phyloP scores from a whole-genome alignment of 2,797 vertebrate genomes.

The Odontamblyopus rebecca region DNA sequence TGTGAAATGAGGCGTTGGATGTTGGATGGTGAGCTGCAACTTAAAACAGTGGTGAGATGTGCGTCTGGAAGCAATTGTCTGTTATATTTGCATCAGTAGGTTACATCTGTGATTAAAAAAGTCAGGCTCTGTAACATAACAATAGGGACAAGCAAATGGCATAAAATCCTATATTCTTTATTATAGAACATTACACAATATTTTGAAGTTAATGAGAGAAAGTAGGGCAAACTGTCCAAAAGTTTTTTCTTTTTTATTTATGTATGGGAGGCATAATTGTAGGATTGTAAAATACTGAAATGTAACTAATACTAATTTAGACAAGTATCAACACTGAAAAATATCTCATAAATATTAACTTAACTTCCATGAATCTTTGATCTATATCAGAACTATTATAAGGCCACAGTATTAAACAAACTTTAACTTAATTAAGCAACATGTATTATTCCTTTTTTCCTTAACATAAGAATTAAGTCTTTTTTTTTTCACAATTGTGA shows the following conservation, averaged over 20 bases:
- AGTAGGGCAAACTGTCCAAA: too few species aligned
- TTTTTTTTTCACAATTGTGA: too few species aligned
- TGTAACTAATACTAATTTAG: neutral
- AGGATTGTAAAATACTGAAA: too few species aligned
- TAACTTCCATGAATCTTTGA: too few species aligned
- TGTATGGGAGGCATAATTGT: too few species aligned
- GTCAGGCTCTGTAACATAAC: neutral
- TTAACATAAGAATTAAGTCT: too few species aligned
- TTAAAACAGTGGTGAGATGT: slow-evolving; percentile 40
- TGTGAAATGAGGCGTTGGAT: slow-evolving; percentile 34
- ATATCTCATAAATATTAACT: neutral
- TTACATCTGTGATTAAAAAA: slow-evolving; percentile 27
- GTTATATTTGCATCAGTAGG: slow-evolving; percentile 67
- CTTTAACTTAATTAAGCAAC: too few species aligned
- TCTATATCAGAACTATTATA: too few species aligned
- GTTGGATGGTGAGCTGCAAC: slow-evolving; percentile 42
- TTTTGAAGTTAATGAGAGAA: neutral
- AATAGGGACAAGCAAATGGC: neutral
- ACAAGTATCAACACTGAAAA: neutral
- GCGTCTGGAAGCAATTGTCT: slow-evolving; percentile 67
- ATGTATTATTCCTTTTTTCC: too few species aligned
- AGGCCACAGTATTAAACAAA: too few species aligned
- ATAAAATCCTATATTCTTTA: neutral
- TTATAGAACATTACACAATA: neutral
- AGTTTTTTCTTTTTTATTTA: too few species aligned